Base-by-base conservation (phyloP, 2,797 vertebrate species). In the Podargus strigoides region DNA sequence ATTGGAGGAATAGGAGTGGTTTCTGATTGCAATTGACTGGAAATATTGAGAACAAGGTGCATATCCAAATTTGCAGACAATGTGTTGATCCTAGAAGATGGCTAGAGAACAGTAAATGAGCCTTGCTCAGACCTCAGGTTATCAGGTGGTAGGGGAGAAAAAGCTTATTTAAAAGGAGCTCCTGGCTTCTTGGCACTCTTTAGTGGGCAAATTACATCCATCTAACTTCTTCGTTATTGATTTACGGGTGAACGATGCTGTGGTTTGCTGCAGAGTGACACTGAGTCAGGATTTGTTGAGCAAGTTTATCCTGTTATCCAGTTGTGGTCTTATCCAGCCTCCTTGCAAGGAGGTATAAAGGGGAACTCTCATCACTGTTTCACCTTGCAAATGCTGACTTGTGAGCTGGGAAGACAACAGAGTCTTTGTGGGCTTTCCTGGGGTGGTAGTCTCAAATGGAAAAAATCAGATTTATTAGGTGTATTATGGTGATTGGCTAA, bases 1-100 rank as follows among this genome's bases (percentile, higher is more conserved):
- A 90, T 72, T 70, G 59, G 87, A 81, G 81, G 80, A 95, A 90
- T 84, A 80, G 26, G 87, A 89, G 58, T 20, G 64, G 93, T 27
- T 74, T 77, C 49, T 89, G 74, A 58, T 80, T 77, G 64, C 22
- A 90, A 78, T 64, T 75, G 75, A 93, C 86, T 89, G 78, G 60
- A 42, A n/a, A 52, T 46, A 42, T 11, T 28, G 84, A 89, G 60
- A 89, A 79, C 42, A 85, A 97, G 81, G 92, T 95, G 60, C 26
- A 60, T 64, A 74, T 46, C 70, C 70, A 76, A 56, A 32, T 77
- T 41, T 81, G 59, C 74, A 94, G 59, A 11, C 28, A 24, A 12
- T 24, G 7, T 26, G 59, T 46, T 46, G 72, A 77, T 53, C 56
- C 55, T 64, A 53, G 34, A 49, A 67, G 5, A 6, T 26, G 52